phyloP scores from a whole-genome alignment of 2,113 vertebrate species.

The Pelecanoides urinatrix region DNA sequence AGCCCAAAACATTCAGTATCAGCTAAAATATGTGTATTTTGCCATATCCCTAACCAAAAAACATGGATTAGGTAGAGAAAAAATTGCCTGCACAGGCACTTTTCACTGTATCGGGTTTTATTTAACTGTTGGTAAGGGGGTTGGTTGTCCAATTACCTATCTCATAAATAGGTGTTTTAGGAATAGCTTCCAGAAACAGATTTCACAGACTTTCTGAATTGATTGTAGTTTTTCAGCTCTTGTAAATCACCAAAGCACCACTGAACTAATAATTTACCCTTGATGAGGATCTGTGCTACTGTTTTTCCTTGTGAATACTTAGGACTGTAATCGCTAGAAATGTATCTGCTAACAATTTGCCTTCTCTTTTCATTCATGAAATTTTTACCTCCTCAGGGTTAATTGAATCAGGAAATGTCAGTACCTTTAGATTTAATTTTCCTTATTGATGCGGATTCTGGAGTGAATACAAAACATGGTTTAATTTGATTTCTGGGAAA shows the following conservation, averaged over 20 bases:
- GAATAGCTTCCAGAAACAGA: neutral
- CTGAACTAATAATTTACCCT: neutral
- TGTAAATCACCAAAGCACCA: neutral
- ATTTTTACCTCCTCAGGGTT: slow-evolving; percentile 18
- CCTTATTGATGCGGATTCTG: neutral
- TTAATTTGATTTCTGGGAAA: slow-evolving; percentile 31
- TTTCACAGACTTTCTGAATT: neutral
- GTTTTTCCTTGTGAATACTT: neutral
- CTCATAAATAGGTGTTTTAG: neutral
- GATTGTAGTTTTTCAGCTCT: neutral
- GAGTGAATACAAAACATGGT: neutral
- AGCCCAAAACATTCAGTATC: neutral
- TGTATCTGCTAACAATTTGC: neutral
- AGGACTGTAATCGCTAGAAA: neutral
- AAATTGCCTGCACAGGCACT: neutral
- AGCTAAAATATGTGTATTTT: neutral
- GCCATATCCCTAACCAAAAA: neutral
- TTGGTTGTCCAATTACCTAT: neutral
- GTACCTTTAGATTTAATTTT: slow-evolving; percentile 30
- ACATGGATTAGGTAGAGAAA: neutral
- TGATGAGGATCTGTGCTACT: neutral
- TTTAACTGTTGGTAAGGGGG: neutral
- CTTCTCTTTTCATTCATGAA: slow-evolving; percentile 18
- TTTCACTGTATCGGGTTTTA: neutral
- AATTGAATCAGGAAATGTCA: slow-evolving; percentile 33